A percentile compares a stretch with the other conserved stretches of the same genome.
Evolutionary conservation across 2,113 vertebrate species (phyloP).

Genomic region (Papio anubis): DNA sequence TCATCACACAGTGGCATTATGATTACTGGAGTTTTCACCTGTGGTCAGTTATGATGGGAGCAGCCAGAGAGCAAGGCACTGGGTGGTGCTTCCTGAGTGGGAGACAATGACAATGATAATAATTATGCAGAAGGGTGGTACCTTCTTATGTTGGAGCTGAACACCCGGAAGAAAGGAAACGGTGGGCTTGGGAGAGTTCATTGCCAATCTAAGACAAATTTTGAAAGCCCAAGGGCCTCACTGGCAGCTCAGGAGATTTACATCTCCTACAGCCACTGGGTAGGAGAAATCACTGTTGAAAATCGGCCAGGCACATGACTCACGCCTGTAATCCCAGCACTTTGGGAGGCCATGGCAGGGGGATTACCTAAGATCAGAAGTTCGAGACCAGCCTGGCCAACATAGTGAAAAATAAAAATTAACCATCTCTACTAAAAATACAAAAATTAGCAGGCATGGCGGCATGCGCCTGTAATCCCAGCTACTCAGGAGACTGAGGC

Average conservation of each 20-base stretch:
- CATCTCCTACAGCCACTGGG: rapidly evolving
- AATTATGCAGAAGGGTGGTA: background rate
- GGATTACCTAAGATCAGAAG: no score
- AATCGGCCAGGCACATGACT: no score
- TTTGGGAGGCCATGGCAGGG: no score
- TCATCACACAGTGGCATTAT: rapidly evolving
- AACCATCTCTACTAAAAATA: no score
- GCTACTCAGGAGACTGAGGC: no score
- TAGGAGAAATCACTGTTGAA: background rate
- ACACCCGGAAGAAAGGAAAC: background rate
- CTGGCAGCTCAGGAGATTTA: background rate
- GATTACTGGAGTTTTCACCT: rapidly evolving
- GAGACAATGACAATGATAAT: rapidly evolving
- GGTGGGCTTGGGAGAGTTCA: no score
- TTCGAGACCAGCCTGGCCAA: no score
- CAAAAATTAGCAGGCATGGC: no score
- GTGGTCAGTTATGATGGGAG: rapidly evolving
- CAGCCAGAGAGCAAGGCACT: background rate
- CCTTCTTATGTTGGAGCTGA: no score
- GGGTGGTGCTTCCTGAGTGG: background rate
- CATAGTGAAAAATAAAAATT: no score
- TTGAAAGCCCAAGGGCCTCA: background rate
- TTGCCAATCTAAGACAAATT: background rate
- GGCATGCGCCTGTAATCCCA: no score
- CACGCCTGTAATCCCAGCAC: no score